Evolutionary conservation across 2,113 vertebrate genomes (phyloP), one percentile per base, ranked within the genome.

Genomic region (Amphiprion percula): DNA sequence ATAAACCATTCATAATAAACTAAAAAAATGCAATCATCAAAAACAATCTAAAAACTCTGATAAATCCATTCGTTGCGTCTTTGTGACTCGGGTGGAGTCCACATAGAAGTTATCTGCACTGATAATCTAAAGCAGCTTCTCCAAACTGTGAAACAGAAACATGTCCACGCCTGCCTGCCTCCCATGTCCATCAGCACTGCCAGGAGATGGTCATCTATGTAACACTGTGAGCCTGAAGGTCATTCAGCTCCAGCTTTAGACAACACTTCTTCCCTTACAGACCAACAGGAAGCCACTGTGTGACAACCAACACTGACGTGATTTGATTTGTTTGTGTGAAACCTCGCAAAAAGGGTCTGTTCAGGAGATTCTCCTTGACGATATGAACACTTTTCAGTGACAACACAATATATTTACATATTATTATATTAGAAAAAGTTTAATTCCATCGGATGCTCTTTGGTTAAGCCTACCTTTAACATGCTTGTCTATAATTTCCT

Each of bases 51-150:
- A 49, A 41, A 2, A 12, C 39, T 21, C 21, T 21, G 21, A 21
- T 21, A 50, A 50, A 19, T n/a, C 49, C 17, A 17, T 15, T n/a
- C 9, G 59, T 44, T 50, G 16, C 47, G 19, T 47, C 12, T 28
- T 0, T 30, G 5, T 6, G 14, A 33, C 30, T 33, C n/a, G 19
- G 21, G 21, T 21, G 21, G 21, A 21, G 21, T 21, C 21, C 21
- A 21, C 21, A 21, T 21, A 21, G 21, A 21, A 21, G 41, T 74
- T 54, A 56, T 64, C 50, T 73, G 64, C 28, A 14, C 24, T 17
- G 2, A 70, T 21, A 52, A 76, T 63, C 55, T 77, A 28, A 65
- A 79, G 23, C 19, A 17, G 10, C 6, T 46, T 15, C 9, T 12
- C 9, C 16, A 16, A 69, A n/a, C 37, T 61, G 1, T 41, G 17